Base-by-base conservation (phyloP, 64 coral and sea anemone genomes). In the Dendronephthya gigantea region DNA sequence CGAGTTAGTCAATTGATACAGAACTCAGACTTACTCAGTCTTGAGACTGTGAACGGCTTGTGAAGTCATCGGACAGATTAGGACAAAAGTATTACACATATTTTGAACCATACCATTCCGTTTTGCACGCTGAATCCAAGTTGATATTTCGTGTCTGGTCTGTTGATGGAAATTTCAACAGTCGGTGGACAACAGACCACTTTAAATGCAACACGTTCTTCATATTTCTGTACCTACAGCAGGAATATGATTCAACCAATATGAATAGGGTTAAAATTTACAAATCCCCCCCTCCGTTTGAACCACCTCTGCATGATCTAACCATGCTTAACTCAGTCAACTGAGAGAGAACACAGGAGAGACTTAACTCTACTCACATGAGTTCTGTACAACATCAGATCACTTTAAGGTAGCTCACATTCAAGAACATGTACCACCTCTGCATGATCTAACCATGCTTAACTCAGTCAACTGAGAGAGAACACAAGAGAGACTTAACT, bases 101-200 rank as follows among this genome's bases (percentile, higher is more conserved):
- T 45, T 45, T 45, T 45, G 4, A 45, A n/a, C 9, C 32, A 84
- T 93, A 97, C 94, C 94, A 97, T 97, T 70, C 94, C 94, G 83
- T 97, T 97, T 55, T 97, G 94, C 14, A 97, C 94, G 41, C 94
- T 97, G 49, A 97, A 97, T 52, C 94, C 94, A 6, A 97, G 86
- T 65, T 97, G 94, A 83, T 97, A 97, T 81, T 97, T 97, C 11
- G 94, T 97, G 81, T 97, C 94, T 69, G 94, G 94, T 86, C 94
- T 90, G 87, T 97, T 97, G 9, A 97, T 91, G 30, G 89, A 89
- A 12, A 97, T 92, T 68, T 97, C 91, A 13, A 97, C 94, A 30
- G 94, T 97, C 4, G 94, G 91, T 28, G 94, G 91, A 47, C 91
- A 97, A 0, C 89, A 97, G 2, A 97, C 94, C 3, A 91, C 87